Evolutionary conservation across 2,888 invertebrate genomes (phyloP).

Genomic region (Alviniconcha strummeri): DNA sequence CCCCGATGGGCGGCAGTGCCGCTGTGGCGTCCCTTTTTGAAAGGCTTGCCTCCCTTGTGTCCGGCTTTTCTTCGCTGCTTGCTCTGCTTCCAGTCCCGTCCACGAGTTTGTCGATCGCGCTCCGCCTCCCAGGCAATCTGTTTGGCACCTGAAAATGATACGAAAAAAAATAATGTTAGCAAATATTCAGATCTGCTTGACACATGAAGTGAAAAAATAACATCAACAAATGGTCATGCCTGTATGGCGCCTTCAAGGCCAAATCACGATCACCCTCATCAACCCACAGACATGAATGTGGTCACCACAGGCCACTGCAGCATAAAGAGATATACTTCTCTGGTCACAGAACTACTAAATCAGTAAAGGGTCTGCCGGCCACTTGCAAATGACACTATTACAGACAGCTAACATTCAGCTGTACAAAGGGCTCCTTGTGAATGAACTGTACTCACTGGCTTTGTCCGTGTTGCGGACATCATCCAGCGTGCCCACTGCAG

Average conservation of each 20-base stretch:
- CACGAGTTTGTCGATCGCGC: constrained; percentile 63
- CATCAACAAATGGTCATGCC: too few relatives aligned
- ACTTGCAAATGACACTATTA: too few relatives aligned
- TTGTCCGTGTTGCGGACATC: constrained; percentile 71
- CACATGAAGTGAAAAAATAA: neutral
- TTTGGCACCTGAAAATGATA: constrained; percentile 61
- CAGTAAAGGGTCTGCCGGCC: too few relatives aligned
- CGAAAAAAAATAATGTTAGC: too few relatives aligned
- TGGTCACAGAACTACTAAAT: too few relatives aligned
- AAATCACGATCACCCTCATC: too few relatives aligned
- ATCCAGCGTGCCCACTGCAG: constrained; percentile 76
- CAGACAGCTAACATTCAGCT: too few relatives aligned
- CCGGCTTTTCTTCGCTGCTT: constrained; percentile 32
- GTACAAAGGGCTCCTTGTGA: too few relatives aligned
- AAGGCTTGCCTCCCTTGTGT: neutral
- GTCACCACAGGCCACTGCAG: too few relatives aligned
- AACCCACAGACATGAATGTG: too few relatives aligned
- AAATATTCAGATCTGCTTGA: neutral
- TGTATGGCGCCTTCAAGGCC: too few relatives aligned
- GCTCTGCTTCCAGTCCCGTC: constrained; percentile 46
- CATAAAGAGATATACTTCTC: too few relatives aligned
- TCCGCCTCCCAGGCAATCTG: constrained; percentile 72
- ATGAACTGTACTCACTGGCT: constrained; percentile 61
- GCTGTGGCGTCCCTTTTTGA: constrained; percentile 5
- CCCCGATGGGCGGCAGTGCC: neutral